Evolutionary conservation across 2,797 vertebrate genomes (phyloP), one percentile per base, ranked within the genome.

Genomic region (Pangasius larnaudii): DNA sequence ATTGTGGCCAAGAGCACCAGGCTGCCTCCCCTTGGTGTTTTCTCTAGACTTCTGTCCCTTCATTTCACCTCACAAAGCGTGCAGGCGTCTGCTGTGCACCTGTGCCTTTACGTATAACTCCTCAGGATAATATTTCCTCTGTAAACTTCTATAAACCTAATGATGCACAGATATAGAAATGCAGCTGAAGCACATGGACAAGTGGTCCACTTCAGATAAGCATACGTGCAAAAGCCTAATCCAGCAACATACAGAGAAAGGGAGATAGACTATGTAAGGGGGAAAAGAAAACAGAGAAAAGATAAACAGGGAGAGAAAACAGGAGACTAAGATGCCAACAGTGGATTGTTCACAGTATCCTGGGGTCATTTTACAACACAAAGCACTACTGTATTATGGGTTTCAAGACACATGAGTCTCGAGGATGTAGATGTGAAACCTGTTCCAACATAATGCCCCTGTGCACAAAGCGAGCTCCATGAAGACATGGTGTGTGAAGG

Each of bases 101-200:
- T 85, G 85, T 88, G 56, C 87, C 83, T 87, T 89, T 87, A 88
- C 58, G 69, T 79, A 87, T 87, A 65, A 82, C 75, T 81, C 83
- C 49, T 63, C 78, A 72, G 69, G 87, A 87, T 87, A 88, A 88
- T 84, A 84, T 42, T 56, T 82, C 59, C 86, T 86, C 46, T 58
- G 24, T 61, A 65, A 89, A 77, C 85, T 65, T 84, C 61, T 11
- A 65, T 65, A 65, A 65, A 65, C 61, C 61, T n/a, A n/a, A 65
- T 65, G 27, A 30, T 65, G 11, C 27, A 87, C 89, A 83, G 89
- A 87, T 88, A 91, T 84, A 83, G 72, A 86, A 86, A 87, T 86
- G 65, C 82, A 86, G 67, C 71, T 89, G 65, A 74, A 88, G 86
- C 61, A 86, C 79, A 86, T 39, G 59, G 63, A 69, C 72, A 85